Evolutionary conservation across 2,113 vertebrate genomes (phyloP).

Genomic region (Anguilla rostrata): DNA sequence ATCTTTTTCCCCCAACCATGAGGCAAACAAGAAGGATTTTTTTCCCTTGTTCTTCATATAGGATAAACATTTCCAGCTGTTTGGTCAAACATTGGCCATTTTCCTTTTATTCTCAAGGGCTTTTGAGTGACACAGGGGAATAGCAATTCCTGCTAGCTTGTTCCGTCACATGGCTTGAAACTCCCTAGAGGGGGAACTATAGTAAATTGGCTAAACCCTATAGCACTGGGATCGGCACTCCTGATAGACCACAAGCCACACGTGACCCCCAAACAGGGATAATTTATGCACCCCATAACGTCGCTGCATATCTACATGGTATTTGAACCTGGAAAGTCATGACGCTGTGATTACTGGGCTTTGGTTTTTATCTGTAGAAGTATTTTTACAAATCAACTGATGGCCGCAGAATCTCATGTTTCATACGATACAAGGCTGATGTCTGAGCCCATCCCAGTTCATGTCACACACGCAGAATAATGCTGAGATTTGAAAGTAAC

Average conservation of each 20-base stretch:
- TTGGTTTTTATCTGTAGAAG: too few relatives aligned
- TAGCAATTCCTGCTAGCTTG: slow-evolving; percentile 29
- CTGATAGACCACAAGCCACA: neutral
- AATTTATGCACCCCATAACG: neutral
- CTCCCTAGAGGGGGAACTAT: slow-evolving; percentile 50
- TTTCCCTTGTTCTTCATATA: slow-evolving; percentile 28
- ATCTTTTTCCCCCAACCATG: neutral
- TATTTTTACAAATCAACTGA: too few relatives aligned
- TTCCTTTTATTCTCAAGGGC: slow-evolving; percentile 33
- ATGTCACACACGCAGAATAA: too few relatives aligned
- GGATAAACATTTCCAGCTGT: slow-evolving; percentile 52
- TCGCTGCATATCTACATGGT: neutral
- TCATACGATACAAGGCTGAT: too few relatives aligned
- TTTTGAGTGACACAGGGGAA: slow-evolving; percentile 3
- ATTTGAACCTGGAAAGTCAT: neutral
- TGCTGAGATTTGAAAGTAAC: too few relatives aligned
- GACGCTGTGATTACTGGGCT: neutral
- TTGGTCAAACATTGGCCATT: slow-evolving; percentile 54
- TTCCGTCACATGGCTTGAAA: slow-evolving; percentile 49
- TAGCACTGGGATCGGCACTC: too few relatives aligned
- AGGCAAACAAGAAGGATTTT: neutral
- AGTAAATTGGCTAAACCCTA: slow-evolving; percentile 22
- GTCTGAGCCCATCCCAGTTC: too few relatives aligned
- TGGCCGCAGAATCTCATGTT: too few relatives aligned
- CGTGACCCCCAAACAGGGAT: neutral